Percentiles rank a stretch among this genome's conserved stretches.
Conservation (phyloP, 2,888 invertebrate species). For the Colostygia pectinataria region DNA sequence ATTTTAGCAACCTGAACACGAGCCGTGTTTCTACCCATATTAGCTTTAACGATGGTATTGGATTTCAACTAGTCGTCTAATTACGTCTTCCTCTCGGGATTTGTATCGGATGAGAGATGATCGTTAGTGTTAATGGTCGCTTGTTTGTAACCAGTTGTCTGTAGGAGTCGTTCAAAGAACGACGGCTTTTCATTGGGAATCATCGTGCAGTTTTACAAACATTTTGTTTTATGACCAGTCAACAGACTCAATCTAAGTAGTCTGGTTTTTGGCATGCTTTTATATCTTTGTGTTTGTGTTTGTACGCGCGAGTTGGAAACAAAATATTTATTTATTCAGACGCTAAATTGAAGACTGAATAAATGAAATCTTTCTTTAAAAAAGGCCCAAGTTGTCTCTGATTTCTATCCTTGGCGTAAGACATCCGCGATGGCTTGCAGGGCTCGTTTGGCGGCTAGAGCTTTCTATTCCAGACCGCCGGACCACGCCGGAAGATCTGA, state of each 20-base stretch:
- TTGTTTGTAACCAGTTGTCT: slow-evolving; percentile 50
- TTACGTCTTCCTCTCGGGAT: slow-evolving; percentile 44
- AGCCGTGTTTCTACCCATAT: slow-evolving; percentile 16
- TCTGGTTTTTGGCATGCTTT: too few relatives aligned
- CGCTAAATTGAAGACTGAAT: neutral
- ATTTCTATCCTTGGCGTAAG: slow-evolving; percentile 64
- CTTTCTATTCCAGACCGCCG: slow-evolving; percentile 62
- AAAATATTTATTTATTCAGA: too few relatives aligned
- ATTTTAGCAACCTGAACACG: slow-evolving; percentile 14
- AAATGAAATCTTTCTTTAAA: neutral
- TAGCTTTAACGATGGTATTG: slow-evolving; percentile 33
- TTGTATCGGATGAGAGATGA: slow-evolving; percentile 42
- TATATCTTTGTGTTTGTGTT: too few relatives aligned
- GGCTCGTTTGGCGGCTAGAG: slow-evolving; percentile 55
- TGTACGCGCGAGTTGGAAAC: too few relatives aligned
- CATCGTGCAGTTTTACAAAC: neutral
- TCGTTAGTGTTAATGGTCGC: slow-evolving; percentile 46
- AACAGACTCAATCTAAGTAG: too few relatives aligned
- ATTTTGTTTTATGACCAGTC: neutral
- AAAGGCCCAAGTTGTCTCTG: slow-evolving; percentile 46
- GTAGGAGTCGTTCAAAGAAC: slow-evolving; percentile 25
- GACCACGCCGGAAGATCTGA: slow-evolving; percentile 66
- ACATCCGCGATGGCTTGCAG: slow-evolving; percentile 60
- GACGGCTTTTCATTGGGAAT: neutral
- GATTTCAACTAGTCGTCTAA: slow-evolving; percentile 38